These are phyloP conservation scores for Muscicapa adusta DNA, from an alignment of 2,113 vertebrate genomes.

Conservation along the genomic window DNA sequence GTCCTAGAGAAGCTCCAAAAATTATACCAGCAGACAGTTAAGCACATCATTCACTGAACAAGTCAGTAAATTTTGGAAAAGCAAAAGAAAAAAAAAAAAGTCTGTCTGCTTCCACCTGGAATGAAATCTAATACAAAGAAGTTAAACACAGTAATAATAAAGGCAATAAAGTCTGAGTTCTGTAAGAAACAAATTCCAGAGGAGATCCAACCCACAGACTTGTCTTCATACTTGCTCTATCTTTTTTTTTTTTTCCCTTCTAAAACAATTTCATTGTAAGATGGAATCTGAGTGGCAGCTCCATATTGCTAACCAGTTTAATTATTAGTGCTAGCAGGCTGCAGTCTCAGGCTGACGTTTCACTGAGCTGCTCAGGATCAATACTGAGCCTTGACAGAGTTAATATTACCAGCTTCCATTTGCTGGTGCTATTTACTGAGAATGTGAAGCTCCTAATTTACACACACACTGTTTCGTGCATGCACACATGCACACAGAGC, in stretches of 20 bases:
- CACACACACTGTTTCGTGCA: neutral
- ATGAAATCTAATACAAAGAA: slow-evolving; percentile 14
- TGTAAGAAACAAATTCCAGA: neutral
- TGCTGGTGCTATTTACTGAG: slow-evolving; percentile 57
- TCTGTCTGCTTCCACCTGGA: neutral
- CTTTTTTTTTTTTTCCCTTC: neutral
- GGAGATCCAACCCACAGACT: neutral
- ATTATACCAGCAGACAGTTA: neutral
- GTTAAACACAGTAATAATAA: slow-evolving; percentile 10
- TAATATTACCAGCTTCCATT: slow-evolving; percentile 65
- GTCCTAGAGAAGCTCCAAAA: neutral
- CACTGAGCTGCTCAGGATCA: slow-evolving; percentile 41
- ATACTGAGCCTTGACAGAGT: slow-evolving; percentile 63
- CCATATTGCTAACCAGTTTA: slow-evolving; percentile 65
- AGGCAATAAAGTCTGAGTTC: neutral
- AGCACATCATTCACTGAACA: neutral
- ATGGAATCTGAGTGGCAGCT: slow-evolving; percentile 53
- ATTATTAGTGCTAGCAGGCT: slow-evolving; percentile 51
- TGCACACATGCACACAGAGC: neutral
- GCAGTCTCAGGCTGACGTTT: slow-evolving; percentile 41
- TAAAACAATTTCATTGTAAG: slow-evolving; percentile 34
- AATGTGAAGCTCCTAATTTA: slow-evolving; percentile 48
- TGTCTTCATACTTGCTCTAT: neutral
- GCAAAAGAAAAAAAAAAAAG: fast-evolving
- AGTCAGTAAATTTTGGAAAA: neutral